These are phyloP conservation scores for Peromyscus californicus DNA, from an alignment of 2,113 vertebrate species.

Conservation along the genomic window DNA sequence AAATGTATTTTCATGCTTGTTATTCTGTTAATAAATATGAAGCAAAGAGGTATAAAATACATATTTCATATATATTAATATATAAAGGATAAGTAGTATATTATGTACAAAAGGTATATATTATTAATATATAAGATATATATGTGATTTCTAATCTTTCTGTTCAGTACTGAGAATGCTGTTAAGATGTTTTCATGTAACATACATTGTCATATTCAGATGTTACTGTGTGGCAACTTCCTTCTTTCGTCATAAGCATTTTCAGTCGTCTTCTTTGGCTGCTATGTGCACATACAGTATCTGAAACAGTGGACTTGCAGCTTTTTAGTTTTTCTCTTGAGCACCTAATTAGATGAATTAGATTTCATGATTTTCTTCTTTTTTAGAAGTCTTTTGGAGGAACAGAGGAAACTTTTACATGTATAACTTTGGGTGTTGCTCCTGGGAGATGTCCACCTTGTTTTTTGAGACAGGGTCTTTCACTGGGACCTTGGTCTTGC, in stretches of 20 bases:
- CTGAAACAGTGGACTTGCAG: neutral
- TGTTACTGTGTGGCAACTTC: neutral
- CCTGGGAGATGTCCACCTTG: neutral
- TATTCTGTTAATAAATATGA: constrained; percentile 24
- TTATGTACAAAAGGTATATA: neutral
- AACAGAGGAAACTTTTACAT: constrained; percentile 24
- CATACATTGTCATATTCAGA: neutral
- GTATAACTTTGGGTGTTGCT: neutral
- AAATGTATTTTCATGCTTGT: constrained; percentile 45
- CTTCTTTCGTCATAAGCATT: neutral
- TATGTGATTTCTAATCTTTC: constrained; percentile 48
- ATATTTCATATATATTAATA: neutral
- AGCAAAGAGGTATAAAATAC: neutral
- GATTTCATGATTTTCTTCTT: constrained; percentile 37
- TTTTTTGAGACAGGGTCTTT: neutral
- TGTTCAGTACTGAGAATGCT: neutral
- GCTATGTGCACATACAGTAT: neutral
- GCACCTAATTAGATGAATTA: neutral
- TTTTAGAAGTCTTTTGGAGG: constrained; percentile 5
- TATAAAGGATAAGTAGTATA: neutral
- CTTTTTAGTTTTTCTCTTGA: constrained; percentile 17
- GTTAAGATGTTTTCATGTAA: neutral
- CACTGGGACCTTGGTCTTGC: neutral
- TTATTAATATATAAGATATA: neutral
- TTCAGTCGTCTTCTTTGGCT: neutral